Conservation (phyloP, 2,888 invertebrate genomes). For the Ectemnius cavifrons region DNA sequence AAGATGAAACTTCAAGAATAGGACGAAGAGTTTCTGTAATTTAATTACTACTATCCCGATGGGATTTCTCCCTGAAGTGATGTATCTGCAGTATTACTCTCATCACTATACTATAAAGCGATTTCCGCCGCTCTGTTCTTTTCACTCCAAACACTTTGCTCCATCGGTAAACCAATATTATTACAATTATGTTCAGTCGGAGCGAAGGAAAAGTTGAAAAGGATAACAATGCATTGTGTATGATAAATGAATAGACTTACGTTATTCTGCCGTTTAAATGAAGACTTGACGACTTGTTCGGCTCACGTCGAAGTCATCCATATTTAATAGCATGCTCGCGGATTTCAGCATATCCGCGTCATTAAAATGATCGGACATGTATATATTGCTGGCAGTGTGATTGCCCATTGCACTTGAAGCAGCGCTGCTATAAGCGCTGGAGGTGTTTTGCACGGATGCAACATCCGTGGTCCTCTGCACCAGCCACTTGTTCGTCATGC, state of each 20-base stretch:
- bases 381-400: slow-evolving; percentile 71
- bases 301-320: slow-evolving; percentile 76
- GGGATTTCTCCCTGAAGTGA: background rate
- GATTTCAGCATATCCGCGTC: slow-evolving; percentile 70
- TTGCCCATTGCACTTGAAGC: slow-evolving; percentile 76
- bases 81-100: background rate
- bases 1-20: slow-evolving; percentile 16
- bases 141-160: too few species aligned
- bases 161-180: too few species aligned
- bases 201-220: background rate
- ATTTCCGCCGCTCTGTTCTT: too few species aligned
- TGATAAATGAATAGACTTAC: too few species aligned
- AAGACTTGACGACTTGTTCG: slow-evolving; percentile 75
- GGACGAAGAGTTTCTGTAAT: slow-evolving; percentile 12
- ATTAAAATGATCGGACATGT: slow-evolving; percentile 67
- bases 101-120: too few species aligned
- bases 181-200: too few species aligned
- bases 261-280: slow-evolving; percentile 56
- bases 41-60: background rate
- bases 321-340: slow-evolving; percentile 73
- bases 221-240: too few species aligned
- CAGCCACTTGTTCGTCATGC: slow-evolving; percentile 73
- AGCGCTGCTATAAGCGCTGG: slow-evolving; percentile 75
- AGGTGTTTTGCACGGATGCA: slow-evolving; percentile 75
- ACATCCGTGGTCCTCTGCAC: slow-evolving; percentile 70